Percentiles rank a stretch among this genome's conserved stretches.
Evolutionary conservation across 35 echinoderm and acorn worm species (phyloP).

Genomic region (Heliocidaris tuberculata): DNA sequence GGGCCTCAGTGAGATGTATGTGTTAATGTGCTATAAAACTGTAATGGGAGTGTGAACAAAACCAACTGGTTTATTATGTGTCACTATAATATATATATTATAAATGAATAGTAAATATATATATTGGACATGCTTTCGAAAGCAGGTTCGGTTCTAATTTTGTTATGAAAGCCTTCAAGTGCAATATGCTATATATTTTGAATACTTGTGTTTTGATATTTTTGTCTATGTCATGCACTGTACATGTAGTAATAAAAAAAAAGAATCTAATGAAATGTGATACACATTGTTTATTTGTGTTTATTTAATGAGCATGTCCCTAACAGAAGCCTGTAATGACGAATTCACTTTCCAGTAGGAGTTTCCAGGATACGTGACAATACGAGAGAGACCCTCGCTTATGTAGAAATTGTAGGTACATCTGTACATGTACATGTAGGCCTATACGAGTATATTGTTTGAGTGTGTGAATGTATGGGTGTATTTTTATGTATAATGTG

Average conservation of each 20-base stretch:
- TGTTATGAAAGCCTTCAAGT: constrained; percentile 17
- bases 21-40: neutral
- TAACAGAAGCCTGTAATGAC: no score
- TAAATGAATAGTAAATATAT: neutral
- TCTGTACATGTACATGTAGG: no score
- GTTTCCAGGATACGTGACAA: no score
- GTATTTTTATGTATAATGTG: no score
- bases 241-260: neutral
- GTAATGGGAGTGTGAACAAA: neutral
- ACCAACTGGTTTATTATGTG: neutral
- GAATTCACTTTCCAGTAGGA: no score
- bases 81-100: constrained; percentile 3
- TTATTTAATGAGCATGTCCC: neutral
- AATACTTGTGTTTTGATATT: constrained; percentile 19
- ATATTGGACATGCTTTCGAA: constrained; percentile 2
- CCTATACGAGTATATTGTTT: no score
- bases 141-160: constrained; percentile 11
- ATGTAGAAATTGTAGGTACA: no score
- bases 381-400: no score
- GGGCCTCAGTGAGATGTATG: neutral
- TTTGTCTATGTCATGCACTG: constrained; percentile 16
- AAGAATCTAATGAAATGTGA: neutral
- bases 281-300: neutral
- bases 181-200: constrained; percentile 18
- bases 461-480: no score